Evolutionary conservation across 92 coral and sea anemone genomes (phyloP).

Genomic region (Porites rus): DNA sequence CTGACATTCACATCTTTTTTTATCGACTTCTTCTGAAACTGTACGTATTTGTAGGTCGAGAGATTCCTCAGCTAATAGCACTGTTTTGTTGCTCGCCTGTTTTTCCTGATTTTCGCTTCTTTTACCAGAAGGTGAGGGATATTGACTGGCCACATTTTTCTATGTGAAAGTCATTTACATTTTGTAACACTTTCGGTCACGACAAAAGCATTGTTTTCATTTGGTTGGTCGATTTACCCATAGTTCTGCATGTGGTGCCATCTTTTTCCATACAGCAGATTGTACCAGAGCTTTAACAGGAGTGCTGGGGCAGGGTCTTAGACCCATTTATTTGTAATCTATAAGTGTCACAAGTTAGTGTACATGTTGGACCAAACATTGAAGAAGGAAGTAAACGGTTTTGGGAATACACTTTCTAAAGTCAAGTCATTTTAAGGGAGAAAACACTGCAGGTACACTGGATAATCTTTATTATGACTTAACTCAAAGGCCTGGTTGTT

Average conservation of each 20-base stretch:
- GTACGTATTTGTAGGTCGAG: background rate
- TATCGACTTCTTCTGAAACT: background rate
- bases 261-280: background rate
- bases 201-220: background rate
- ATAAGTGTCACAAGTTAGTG: too few species aligned
- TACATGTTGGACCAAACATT: too few species aligned
- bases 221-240: background rate
- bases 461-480: too few species aligned
- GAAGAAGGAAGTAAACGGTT: too few species aligned
- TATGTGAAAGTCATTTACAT: background rate
- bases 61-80: background rate
- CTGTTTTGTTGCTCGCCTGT: background rate
- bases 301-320: too few species aligned
- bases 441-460: too few species aligned
- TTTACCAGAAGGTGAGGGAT: conserved; percentile 37
- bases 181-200: background rate
- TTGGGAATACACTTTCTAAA: too few species aligned
- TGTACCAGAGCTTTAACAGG: too few species aligned
- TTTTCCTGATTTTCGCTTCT: background rate
- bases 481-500: too few species aligned
- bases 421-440: too few species aligned
- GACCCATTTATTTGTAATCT: too few species aligned
- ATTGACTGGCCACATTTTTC: conserved; percentile 56
- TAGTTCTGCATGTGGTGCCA: background rate
- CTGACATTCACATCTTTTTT: background rate